phyloP scores from a whole-genome alignment of 2,113 vertebrate species.

The Acanthochromis polyacanthus region DNA sequence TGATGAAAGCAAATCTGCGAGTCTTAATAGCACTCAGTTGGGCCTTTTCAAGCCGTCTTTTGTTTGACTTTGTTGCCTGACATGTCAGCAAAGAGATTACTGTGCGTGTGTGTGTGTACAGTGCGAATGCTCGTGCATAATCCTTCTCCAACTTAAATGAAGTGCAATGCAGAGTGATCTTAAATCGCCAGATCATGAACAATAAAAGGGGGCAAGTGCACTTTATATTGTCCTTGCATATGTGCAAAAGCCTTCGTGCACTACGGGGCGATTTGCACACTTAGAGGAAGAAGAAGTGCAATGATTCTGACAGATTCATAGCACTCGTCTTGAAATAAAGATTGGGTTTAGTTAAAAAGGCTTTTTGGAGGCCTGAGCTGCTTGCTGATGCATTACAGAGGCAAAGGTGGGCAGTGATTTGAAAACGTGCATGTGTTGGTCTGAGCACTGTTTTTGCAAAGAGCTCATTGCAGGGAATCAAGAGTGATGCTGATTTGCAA shows the following conservation, averaged over 20 bases:
- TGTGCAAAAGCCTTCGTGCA: neutral
- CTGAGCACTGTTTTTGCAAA: conserved; percentile 30
- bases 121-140: neutral
- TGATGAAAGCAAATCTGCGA: conserved; percentile 65
- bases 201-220: neutral
- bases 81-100: conserved; percentile 54
- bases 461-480: conserved; percentile 31
- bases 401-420: conserved; percentile 65
- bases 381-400: conserved; percentile 51
- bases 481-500: conserved; percentile 38
- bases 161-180: conserved; percentile 2
- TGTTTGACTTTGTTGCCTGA: conserved; percentile 70
- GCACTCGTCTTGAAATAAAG: conserved; percentile 69
- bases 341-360: conserved; percentile 80
- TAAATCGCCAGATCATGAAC: conserved; percentile 32
- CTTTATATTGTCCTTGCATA: neutral
- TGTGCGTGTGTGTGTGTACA: neutral
- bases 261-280: conserved; percentile 4
- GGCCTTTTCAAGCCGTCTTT: conserved; percentile 54
- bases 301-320: conserved; percentile 24
- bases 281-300: conserved; percentile 1
- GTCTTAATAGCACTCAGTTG: conserved; percentile 55
- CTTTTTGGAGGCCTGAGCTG: conserved; percentile 66
- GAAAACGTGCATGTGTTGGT: conserved; percentile 12
- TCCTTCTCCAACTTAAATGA: neutral